A percentile compares a stretch with the other conserved stretches of the same genome.
phyloP scores from a whole-genome alignment of 2,113 vertebrate genomes.

The Chionodraco myersi region DNA sequence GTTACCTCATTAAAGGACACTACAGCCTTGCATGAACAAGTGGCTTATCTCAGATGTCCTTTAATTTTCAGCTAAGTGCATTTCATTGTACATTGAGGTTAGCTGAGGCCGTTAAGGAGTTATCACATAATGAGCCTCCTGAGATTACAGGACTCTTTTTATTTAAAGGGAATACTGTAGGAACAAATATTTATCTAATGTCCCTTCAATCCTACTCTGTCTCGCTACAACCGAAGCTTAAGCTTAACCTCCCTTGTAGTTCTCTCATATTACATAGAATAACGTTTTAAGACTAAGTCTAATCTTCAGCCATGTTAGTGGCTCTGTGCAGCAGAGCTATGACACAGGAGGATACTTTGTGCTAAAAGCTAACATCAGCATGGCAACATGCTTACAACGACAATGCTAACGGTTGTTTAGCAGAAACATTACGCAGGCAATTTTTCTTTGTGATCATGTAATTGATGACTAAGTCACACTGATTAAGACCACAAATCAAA shows the following conservation, averaged over 20 bases:
- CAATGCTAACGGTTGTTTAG: not conserved
- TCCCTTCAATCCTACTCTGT: conserved; percentile 3
- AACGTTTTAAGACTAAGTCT: not conserved
- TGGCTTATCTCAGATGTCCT: conserved; percentile 55
- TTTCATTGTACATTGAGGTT: conserved; percentile 17
- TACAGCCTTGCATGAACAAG: conserved; percentile 41
- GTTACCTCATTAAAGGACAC: conserved; percentile 52
- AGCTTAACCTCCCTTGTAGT: not conserved
- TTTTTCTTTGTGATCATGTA: not conserved
- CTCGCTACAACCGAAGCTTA: not conserved
- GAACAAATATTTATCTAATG: not conserved
- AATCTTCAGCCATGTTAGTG: not conserved
- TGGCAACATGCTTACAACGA: not conserved
- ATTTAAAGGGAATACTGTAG: not conserved
- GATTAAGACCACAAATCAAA: not conserved
- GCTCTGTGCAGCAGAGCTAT: not conserved
- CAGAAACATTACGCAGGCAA: not conserved
- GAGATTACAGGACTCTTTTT: conserved; percentile 22
- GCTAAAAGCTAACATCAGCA: conserved; percentile 4
- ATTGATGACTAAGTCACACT: not conserved
- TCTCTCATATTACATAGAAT: not conserved
- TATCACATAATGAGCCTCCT: conserved; percentile 8
- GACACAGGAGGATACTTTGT: not conserved
- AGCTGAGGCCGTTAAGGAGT: conserved; percentile 23
- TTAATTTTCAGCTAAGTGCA: conserved; percentile 38